Base-by-base conservation (phyloP, 2,797 vertebrate genomes). In the Micrastur ruficollis region DNA sequence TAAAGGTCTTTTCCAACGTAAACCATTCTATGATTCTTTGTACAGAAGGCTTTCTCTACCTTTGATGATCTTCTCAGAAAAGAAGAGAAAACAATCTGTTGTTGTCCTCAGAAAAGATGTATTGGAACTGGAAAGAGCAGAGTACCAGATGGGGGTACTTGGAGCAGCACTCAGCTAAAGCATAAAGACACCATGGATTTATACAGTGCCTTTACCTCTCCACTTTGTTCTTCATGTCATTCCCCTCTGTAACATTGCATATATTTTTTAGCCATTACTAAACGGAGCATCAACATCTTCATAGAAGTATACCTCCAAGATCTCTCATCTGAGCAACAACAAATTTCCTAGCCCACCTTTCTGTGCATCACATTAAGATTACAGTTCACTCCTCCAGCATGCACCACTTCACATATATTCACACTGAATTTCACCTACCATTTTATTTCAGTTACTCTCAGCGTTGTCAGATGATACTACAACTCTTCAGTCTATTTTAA, bases 71-170 rank as follows among this genome's bases (percentile, higher is more conserved):
- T 44, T 44, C 42, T 44, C 42, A 44, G 42, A 44, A 44, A 17
- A 44, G 42, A 44, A 44, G 42, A 44, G 15, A 44, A 8, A 44
- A 16, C 42, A 44, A 44, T 44, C 42, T 44, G 42, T 44, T 44
- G 42, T 44, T 44, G 16, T 44, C 17, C 42, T 44, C 42, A 44
- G 42, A 44, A 44, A 44, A 44, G 42, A 44, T 44, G 42, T 14
- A 20, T 21, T 16, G 22, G 29, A 78, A 27, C 34, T 17, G 72
- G 36, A 17, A 27, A n/a, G 44, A 32, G 56, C 26, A 40, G 21
- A 26, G 31, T 13, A 8, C 31, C 19, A 23, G 34, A 7, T 0
- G 1, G 25, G 23, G 49, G 19, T 50, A n/a, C 32, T 44, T 3
- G 20, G 8, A 58, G 50, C 72, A 84, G 58, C 29, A 12, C 34